Conservation (phyloP, 2,113 vertebrate species). For the Charina bottae region DNA sequence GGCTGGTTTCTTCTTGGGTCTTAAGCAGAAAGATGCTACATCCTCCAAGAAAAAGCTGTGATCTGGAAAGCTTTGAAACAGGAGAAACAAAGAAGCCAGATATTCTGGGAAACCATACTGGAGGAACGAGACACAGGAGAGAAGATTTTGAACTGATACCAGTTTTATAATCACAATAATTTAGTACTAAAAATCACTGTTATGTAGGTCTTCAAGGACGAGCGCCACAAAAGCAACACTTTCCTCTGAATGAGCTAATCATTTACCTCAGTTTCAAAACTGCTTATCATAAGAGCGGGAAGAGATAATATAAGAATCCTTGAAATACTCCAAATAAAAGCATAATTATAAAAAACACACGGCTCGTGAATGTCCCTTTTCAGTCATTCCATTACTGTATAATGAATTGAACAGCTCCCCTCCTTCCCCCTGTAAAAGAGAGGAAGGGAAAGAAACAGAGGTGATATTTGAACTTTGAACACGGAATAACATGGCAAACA, state of each 20-base stretch:
- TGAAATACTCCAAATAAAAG: not conserved
- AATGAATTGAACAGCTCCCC: not conserved
- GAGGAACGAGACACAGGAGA: not conserved
- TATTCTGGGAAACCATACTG: not conserved
- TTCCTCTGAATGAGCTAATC: not conserved
- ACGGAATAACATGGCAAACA: not conserved
- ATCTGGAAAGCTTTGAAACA: not conserved
- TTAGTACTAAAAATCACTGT: not conserved
- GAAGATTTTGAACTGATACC: not conserved
- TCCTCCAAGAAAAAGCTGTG: not conserved
- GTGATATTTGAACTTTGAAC: not conserved
- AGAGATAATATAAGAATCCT: not conserved
- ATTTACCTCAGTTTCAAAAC: not conserved
- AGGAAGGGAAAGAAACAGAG: not conserved
- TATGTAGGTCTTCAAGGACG: not conserved
- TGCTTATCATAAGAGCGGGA: not conserved
- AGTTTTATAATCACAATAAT: not conserved
- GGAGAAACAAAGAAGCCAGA: not conserved
- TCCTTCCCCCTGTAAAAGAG: not conserved
- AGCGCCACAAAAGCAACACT: not conserved
- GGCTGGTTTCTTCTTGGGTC: not conserved
- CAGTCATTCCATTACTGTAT: not conserved
- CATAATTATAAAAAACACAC: not conserved
- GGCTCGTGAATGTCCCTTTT: not conserved
- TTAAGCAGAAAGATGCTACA: not conserved